Percentiles rank a stretch among this genome's conserved stretches.
phyloP scores from a whole-genome alignment of 2,797 vertebrate genomes.

The Falco cherrug region DNA sequence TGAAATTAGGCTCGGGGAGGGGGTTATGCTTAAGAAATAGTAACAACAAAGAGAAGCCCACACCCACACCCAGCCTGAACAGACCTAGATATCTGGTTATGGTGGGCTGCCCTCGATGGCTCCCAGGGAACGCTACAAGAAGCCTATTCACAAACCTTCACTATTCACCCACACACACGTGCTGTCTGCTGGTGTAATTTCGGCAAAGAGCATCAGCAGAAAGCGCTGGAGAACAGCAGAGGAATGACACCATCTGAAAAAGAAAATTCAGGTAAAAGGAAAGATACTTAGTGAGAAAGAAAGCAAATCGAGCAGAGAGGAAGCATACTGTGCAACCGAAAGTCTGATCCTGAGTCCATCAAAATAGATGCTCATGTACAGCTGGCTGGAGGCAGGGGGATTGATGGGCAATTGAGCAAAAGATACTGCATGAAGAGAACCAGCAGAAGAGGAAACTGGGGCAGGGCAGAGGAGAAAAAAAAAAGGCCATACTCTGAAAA shows the following conservation, averaged over 20 bases:
- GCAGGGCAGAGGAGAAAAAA: background rate
- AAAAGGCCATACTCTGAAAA: background rate
- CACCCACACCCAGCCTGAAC: background rate
- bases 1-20: background rate
- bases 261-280: background rate
- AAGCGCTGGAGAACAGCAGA: background rate
- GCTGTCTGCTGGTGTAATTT: background rate
- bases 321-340: background rate
- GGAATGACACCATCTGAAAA: background rate
- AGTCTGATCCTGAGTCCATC: background rate
- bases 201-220: background rate
- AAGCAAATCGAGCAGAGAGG: background rate
- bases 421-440: background rate
- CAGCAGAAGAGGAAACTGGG: background rate
- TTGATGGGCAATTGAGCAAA: background rate
- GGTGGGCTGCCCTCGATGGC: background rate
- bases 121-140: background rate
- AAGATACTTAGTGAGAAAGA: background rate
- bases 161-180: rapidly evolving
- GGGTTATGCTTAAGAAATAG: background rate
- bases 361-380: background rate
- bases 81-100: background rate
- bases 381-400: background rate
- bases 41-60: background rate
- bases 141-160: background rate